Conservation (phyloP, 2,888 invertebrate species). For the Catonia carolina region DNA sequence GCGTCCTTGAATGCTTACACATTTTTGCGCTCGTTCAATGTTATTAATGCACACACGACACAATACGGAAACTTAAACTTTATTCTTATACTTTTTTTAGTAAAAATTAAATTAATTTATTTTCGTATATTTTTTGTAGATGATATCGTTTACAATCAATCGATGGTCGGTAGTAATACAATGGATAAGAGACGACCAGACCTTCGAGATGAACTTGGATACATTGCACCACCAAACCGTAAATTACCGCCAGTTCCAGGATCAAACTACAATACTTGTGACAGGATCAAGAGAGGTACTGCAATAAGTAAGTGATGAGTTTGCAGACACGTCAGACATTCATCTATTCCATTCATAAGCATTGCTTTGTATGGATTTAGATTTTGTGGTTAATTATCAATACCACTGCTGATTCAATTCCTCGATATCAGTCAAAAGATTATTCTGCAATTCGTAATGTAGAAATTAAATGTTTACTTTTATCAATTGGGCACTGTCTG, state of each 20-base stretch:
- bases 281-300: slow-evolving; percentile 88
- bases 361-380: too few relatives aligned
- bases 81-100: not conserved
- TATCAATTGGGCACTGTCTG: too few relatives aligned
- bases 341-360: too few relatives aligned
- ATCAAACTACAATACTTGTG: slow-evolving; percentile 89
- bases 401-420: too few relatives aligned
- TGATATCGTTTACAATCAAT: slow-evolving; percentile 86
- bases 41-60: too few relatives aligned
- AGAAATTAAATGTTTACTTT: too few relatives aligned
- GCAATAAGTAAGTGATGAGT: slow-evolving; percentile 70
- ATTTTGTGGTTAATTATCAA: too few relatives aligned
- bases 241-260: slow-evolving; percentile 89
- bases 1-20: too few relatives aligned
- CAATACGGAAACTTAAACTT: too few relatives aligned
- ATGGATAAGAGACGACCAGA: slow-evolving; percentile 77
- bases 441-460: too few relatives aligned
- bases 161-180: slow-evolving; percentile 60
- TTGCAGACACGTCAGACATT: not conserved
- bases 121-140: slow-evolving; percentile 48
- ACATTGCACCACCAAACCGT: slow-evolving; percentile 88
- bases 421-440: too few relatives aligned
- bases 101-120: not conserved
- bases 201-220: slow-evolving; percentile 81
- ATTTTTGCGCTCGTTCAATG: too few relatives aligned